A percentile compares a stretch with the other conserved stretches of the same genome.
Conservation (phyloP, 2,797 vertebrate species). For the Tarsius wallacei region DNA sequence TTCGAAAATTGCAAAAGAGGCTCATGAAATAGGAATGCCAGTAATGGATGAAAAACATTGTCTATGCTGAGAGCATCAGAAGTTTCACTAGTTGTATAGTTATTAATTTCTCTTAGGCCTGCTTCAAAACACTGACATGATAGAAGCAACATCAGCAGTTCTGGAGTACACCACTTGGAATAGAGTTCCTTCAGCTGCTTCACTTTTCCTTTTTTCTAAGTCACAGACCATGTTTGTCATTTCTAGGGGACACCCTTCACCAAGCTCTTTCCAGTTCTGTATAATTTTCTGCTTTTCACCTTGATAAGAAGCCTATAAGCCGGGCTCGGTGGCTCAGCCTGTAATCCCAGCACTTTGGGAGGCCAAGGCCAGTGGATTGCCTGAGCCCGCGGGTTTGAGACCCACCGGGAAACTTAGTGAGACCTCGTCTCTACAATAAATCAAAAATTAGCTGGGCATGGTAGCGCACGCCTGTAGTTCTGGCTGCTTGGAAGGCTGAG, state of each 20-base stretch:
- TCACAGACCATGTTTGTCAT: background rate
- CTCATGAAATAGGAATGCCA: slow-evolving; percentile 56
- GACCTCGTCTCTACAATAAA: too few relatives aligned
- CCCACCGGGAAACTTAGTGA: too few relatives aligned
- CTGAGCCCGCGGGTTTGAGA: too few relatives aligned
- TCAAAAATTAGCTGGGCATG: too few relatives aligned
- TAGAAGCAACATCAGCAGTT: background rate
- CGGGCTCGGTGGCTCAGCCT: too few relatives aligned
- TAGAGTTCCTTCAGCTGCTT: background rate
- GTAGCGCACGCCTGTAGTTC: too few relatives aligned
- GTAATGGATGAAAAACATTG: background rate
- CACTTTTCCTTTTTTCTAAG: slow-evolving; percentile 6
- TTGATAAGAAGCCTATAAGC: background rate
- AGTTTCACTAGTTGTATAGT: background rate
- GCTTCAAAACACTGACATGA: background rate
- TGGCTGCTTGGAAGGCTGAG: too few relatives aligned
- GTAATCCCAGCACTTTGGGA: too few relatives aligned
- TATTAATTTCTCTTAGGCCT: background rate
- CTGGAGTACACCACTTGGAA: background rate
- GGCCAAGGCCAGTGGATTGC: too few relatives aligned
- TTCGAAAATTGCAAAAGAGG: slow-evolving; percentile 50
- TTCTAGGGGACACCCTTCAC: background rate
- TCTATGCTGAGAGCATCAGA: background rate
- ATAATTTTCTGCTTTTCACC: background rate
- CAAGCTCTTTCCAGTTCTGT: background rate